These are phyloP conservation scores for Stenopsyche tienmushanensis DNA, from an alignment of 1,140 invertebrate species.

Conservation along the genomic window DNA sequence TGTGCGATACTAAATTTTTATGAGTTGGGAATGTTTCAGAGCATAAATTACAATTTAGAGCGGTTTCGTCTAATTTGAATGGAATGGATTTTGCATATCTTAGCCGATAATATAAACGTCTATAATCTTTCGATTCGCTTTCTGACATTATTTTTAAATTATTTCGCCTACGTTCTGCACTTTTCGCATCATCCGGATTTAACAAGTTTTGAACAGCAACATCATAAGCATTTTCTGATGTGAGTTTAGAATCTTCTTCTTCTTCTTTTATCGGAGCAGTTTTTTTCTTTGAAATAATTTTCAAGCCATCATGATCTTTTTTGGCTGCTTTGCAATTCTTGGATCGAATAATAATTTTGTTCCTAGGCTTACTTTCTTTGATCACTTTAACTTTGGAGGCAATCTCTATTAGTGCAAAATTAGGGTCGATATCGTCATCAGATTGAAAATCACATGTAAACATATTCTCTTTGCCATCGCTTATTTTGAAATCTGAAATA, in stretches of 20 bases:
- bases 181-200: neutral
- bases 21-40: slow-evolving; percentile 14
- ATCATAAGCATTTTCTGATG: slow-evolving; percentile 12
- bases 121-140: slow-evolving; percentile 16
- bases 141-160: slow-evolving; percentile 16
- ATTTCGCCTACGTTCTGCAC: slow-evolving; percentile 3
- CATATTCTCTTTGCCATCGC: slow-evolving; percentile 4
- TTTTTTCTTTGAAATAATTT: slow-evolving; percentile 4
- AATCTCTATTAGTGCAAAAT: neutral
- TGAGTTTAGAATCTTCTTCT: neutral
- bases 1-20: slow-evolving; percentile 19
- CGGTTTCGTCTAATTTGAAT: slow-evolving; percentile 22
- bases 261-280: neutral
- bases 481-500: slow-evolving; percentile 11
- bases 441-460: slow-evolving; percentile 17
- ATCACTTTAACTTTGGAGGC: neutral
- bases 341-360: slow-evolving; percentile 19
- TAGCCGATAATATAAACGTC: slow-evolving; percentile 20
- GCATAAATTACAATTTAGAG: slow-evolving; percentile 13
- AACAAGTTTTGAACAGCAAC: slow-evolving; percentile 20
- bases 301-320: neutral
- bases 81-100: slow-evolving; percentile 21
- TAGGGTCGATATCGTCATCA: neutral
- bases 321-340: slow-evolving; percentile 8
- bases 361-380: slow-evolving; percentile 1